These are phyloP conservation scores for Theodoxus fluviatilis DNA, from an alignment of 2,888 invertebrate species.

Conservation along the genomic window DNA sequence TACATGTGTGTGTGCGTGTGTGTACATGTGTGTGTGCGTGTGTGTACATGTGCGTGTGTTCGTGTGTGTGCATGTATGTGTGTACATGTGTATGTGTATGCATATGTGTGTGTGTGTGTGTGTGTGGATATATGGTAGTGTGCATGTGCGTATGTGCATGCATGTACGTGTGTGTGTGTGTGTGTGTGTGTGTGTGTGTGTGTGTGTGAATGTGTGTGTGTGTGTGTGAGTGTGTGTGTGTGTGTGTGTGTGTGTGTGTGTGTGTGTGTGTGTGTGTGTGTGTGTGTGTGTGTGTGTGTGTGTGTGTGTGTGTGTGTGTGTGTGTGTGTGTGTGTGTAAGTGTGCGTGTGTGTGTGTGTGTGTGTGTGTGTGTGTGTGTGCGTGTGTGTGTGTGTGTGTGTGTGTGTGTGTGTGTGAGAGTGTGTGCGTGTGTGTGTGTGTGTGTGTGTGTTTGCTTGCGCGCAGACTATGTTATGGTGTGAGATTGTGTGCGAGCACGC, in stretches of 20 bases:
- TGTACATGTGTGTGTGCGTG: not conserved
- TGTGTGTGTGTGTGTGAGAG: too few species aligned
- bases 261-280: conserved; percentile 5
- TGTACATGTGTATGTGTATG: conserved; percentile 3
- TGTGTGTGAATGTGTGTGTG: not conserved
- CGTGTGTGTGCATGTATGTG: conserved; percentile 1
- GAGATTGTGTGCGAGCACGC: too few species aligned
- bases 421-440: too few species aligned
- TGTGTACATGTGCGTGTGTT: not conserved
- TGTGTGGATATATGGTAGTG: not conserved
- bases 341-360: too few species aligned
- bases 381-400: too few species aligned
- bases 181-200: not conserved
- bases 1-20: conserved; percentile 4
- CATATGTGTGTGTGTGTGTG: conserved; percentile 7
- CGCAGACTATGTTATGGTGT: too few species aligned
- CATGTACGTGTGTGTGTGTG: not conserved
- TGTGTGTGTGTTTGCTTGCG: too few species aligned
- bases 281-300: not conserved
- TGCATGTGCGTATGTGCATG: not conserved
- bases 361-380: too few species aligned
- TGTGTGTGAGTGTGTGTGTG: not conserved
- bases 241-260: not conserved
- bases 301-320: too few species aligned
- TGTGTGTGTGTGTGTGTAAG: too few species aligned